Evolutionary conservation across 2,888 invertebrate species (phyloP).

Genomic region (Drosophila birchii): DNA sequence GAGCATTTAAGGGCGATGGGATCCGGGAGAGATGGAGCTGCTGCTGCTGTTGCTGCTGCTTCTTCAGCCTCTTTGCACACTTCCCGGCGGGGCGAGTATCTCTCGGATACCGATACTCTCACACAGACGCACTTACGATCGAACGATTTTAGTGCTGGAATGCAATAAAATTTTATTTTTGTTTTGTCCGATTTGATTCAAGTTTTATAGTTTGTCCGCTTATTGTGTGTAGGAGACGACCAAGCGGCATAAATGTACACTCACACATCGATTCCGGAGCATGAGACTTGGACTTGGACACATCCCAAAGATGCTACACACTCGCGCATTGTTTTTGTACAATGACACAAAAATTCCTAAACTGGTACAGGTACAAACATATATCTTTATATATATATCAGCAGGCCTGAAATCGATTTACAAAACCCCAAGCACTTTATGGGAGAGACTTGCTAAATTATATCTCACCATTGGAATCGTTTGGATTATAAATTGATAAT

Average conservation of each 20-base stretch:
- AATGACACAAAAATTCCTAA: constrained; percentile 37
- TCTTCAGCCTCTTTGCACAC: constrained; percentile 40
- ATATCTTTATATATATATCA: not conserved
- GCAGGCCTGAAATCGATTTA: constrained; percentile 17
- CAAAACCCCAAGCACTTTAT: constrained; percentile 23
- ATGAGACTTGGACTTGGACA: constrained; percentile 14
- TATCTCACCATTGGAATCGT: not conserved
- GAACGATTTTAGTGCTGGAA: constrained; percentile 78
- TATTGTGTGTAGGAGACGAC: constrained; percentile 74
- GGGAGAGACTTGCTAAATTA: constrained; percentile 11
- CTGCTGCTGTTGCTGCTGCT: constrained; percentile 23
- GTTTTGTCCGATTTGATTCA: constrained; percentile 80
- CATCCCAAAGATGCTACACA: constrained; percentile 15
- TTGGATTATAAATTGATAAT: constrained; percentile 31
- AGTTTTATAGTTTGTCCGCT: constrained; percentile 78
- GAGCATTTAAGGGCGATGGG: constrained; percentile 1
- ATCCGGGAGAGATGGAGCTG: constrained; percentile 2
- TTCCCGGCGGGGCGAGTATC: constrained; percentile 35
- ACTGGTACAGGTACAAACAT: constrained; percentile 38
- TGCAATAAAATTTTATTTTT: constrained; percentile 77
- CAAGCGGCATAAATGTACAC: constrained; percentile 15
- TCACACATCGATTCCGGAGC: constrained; percentile 12
- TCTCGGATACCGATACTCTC: constrained; percentile 54
- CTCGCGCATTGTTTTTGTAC: constrained; percentile 13
- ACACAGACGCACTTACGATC: constrained; percentile 71